phyloP scores from a whole-genome alignment of 2,113 vertebrate genomes.

The Vulpes vulpes region DNA sequence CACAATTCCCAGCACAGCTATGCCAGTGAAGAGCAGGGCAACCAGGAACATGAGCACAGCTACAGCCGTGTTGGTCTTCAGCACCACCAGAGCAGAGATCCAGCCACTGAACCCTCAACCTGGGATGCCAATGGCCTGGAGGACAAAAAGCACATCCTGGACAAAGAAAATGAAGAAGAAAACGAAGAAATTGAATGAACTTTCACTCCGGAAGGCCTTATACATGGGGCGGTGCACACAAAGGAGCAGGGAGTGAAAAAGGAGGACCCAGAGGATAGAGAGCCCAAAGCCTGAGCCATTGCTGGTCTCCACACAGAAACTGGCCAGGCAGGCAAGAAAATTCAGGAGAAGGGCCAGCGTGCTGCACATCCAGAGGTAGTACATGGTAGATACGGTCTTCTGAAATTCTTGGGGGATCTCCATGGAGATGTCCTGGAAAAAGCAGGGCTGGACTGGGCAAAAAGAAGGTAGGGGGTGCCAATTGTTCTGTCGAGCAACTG shows the following conservation, averaged over 20 bases:
- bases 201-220: conserved; percentile 99
- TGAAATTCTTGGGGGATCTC: conserved; percentile 96
- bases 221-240: conserved; percentile 96
- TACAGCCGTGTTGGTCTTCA: conserved; percentile 85
- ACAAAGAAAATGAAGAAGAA: conserved; percentile 99
- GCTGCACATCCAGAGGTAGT: conserved; percentile 98
- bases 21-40: conserved; percentile 91
- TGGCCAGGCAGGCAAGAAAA: conserved; percentile 93
- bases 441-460: conserved; percentile 96
- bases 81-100: conserved; percentile 91
- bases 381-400: conserved; percentile 95
- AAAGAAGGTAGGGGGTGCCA: conserved; percentile 97
- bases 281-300: conserved; percentile 93
- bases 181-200: conserved; percentile 98
- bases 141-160: conserved; percentile 93
- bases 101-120: conserved; percentile 98
- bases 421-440: conserved; percentile 97
- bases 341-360: conserved; percentile 92
- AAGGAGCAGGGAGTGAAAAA: conserved; percentile 98
- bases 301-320: conserved; percentile 90
- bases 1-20: conserved; percentile 92
- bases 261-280: conserved; percentile 95
- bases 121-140: conserved; percentile 96
- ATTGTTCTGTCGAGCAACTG: conserved; percentile 92
- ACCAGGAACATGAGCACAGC: conserved; percentile 95